Base-by-base conservation (phyloP, 2,113 vertebrate genomes). In the Martes martes region DNA sequence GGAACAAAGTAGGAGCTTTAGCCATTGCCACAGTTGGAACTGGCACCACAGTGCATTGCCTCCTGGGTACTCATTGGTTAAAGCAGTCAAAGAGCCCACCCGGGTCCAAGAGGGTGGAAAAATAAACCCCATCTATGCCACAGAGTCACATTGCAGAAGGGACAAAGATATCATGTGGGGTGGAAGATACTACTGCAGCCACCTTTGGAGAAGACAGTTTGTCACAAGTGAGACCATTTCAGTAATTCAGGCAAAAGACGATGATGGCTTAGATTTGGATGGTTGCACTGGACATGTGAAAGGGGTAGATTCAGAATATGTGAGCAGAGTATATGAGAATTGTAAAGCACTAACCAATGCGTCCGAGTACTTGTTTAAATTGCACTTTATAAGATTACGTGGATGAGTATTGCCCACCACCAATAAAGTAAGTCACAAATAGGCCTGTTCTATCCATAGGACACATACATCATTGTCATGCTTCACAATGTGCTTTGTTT, bases 401-500 rank as follows among this genome's bases (percentile, higher is more conserved):
- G 7, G 57, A 74, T 73, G 15, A 91, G 13, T 47, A 4, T 36
- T 95, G 69, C 28, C 61, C 14, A 67, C n/a, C 45, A 88, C 36
- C 15, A 47, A 76, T 73, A 50, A 87, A 94, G 47, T 65, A 36
- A 52, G 39, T 91, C 73, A 86, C 73, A 73, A 73, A 57, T 83
- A 79, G 42, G 36, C 93, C 11, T 87, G 52, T 94, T 84, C 39
- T 96, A 14, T 18, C 85, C 28, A 10, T 4, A 67, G 74, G 80
- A 85, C 57, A 93, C 52, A 63, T 28, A 80, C 15, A 73, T 92
- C 69, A 71, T 65, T 83, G 19, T 39, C 91, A n/a, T 39, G 65
- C 45, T 89, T 78, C 18, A 92, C 67, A 81, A 74, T 63, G 23
- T 73, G 65, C 52, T 89, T 96, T 95, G 80, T 95, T 95, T 95